Base-by-base conservation (phyloP, 2,797 vertebrate species). In the Acanthurus lineatus region DNA sequence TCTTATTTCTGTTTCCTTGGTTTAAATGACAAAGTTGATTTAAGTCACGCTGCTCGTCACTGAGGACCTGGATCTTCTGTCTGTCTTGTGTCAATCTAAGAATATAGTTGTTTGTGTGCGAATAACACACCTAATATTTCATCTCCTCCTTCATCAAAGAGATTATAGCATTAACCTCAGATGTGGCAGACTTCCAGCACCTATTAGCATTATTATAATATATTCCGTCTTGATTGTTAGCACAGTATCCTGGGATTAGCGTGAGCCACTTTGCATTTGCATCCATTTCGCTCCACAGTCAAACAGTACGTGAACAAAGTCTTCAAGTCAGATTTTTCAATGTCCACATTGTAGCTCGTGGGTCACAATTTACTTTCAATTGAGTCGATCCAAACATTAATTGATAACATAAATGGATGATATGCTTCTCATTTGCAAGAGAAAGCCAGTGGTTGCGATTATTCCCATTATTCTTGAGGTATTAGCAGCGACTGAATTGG, bases 161-260 rank as follows among this genome's bases (percentile, higher is more conserved):
- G 61, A 79, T 73, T 64, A 72, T 59, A 48, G 78, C 64, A 60
- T 78, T 79, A 78, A 79, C 63, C 58, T 76, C 67, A 40, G 49
- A 59, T 53, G 17, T 76, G 61, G 72, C 83, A 78, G 69, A 64
- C 19, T 9, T 69, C 73, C 66, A 59, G 61, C 22, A 17, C 58
- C 19, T 65, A 83, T 83, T 84, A 85, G 65, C 71, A 69, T 82
- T 60, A 69, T 72, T 56, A 78, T 44, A 64, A 80, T 67, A 63
- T 54, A 73, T 66, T 60, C 71, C 1, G 9, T 35, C 35, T 47
- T 40, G 48, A 84, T 76, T 73, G 54, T 58, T 49, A 49, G 44
- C 66, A 48, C 64, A 60, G 54, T 66, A 64, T 82, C 65, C 45
- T 35, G 53, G 45, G 77, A 90, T 80, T 79, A 77, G 54, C 47